Percentiles rank a stretch among this genome's conserved stretches.
Conservation (phyloP, 2,888 invertebrate species). For the Idaea aversata region DNA sequence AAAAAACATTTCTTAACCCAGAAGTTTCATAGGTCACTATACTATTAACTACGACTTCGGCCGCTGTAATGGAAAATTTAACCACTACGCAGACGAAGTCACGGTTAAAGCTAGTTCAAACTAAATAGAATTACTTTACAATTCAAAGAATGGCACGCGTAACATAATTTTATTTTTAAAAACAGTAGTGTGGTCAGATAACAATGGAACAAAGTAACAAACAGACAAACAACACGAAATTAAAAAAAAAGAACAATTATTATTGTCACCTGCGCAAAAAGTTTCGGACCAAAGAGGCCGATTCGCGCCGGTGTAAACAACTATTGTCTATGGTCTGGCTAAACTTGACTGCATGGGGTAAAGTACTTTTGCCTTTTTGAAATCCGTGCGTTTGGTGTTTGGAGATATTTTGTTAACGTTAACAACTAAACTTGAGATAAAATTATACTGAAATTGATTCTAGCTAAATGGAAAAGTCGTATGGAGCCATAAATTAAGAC, state of each 20-base stretch:
- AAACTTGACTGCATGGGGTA: slow-evolving; percentile 21
- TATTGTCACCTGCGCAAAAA: slow-evolving; percentile 24
- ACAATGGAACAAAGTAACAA: slow-evolving; percentile 28
- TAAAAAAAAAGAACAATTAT: slow-evolving; percentile 23
- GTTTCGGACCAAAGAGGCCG: slow-evolving; percentile 23
- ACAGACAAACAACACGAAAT: slow-evolving; percentile 20
- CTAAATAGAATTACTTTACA: background rate
- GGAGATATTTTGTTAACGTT: too few relatives aligned
- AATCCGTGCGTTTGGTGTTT: background rate
- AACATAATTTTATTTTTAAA: slow-evolving; percentile 20
- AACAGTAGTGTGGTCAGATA: slow-evolving; percentile 31
- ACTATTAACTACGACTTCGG: too few relatives aligned
- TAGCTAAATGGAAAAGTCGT: too few relatives aligned
- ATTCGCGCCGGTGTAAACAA: slow-evolving; percentile 36
- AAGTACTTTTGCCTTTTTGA: slow-evolving; percentile 34
- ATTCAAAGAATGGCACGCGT: slow-evolving; percentile 36
- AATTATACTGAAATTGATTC: too few relatives aligned
- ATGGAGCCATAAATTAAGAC: too few relatives aligned
- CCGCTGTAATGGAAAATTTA: too few relatives aligned
- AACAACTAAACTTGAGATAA: too few relatives aligned
- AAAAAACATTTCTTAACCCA: too few relatives aligned
- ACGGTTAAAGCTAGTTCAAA: too few relatives aligned
- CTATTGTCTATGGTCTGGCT: slow-evolving; percentile 7
- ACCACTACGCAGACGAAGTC: too few relatives aligned
- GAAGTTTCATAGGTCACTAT: too few relatives aligned